Evolutionary conservation across 2,888 invertebrate species (phyloP).

Genomic region (Luperina testacea): DNA sequence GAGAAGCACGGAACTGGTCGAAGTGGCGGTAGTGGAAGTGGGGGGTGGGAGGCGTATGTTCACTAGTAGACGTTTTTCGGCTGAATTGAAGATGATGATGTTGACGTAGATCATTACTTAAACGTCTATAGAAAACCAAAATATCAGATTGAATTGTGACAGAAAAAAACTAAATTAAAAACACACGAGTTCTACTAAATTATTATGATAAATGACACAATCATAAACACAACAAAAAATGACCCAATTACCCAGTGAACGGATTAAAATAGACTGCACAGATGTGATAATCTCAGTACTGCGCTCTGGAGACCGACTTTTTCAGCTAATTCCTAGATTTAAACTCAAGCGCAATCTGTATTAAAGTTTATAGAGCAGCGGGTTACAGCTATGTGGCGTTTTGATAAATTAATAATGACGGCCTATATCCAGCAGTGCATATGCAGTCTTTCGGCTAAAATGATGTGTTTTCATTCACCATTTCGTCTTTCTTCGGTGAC

Average conservation of each 20-base stretch:
- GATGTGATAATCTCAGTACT: conserved; percentile 16
- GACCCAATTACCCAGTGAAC: conserved; percentile 42
- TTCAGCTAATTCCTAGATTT: conserved; percentile 31
- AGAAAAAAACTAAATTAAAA: not conserved
- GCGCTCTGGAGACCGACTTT: conserved; percentile 30
- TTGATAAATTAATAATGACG: not conserved
- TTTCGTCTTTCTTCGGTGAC: not conserved
- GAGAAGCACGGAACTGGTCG: too few relatives aligned
- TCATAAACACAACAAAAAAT: conserved; percentile 12
- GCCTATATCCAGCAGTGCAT: not conserved
- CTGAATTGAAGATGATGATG: too few relatives aligned
- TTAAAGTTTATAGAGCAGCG: not conserved
- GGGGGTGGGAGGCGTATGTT: too few relatives aligned
- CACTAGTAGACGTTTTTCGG: too few relatives aligned
- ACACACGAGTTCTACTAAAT: not conserved
- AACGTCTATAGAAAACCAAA: not conserved
- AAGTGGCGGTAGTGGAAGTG: too few relatives aligned
- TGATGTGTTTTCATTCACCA: not conserved
- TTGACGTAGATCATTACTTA: not conserved
- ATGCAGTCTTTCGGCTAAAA: not conserved
- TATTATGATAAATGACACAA: not conserved
- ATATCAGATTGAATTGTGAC: not conserved
- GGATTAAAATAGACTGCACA: conserved; percentile 42
- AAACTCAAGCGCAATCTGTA: not conserved
- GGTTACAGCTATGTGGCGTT: not conserved